These are phyloP conservation scores for Conops quadrifasciatus DNA, from an alignment of 2,888 invertebrate genomes.

Conservation along the genomic window DNA sequence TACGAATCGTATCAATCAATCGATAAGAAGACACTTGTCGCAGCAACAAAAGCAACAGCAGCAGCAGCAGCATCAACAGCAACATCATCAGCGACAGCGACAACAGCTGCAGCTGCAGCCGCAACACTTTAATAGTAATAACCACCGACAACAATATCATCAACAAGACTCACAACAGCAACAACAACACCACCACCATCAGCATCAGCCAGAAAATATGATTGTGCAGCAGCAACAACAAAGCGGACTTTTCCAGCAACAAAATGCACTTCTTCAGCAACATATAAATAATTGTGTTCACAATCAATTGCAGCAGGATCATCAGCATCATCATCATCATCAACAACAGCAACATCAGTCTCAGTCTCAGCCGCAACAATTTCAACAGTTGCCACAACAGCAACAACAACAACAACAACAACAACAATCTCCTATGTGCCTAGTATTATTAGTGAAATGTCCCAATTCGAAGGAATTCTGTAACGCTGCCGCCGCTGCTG, in stretches of 20 bases:
- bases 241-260: conserved; percentile 40
- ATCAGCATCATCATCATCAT: too few relatives aligned
- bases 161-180: conserved; percentile 44
- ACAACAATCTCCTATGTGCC: conserved; percentile 62
- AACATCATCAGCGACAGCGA: conserved; percentile 33
- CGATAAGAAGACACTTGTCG: conserved; percentile 60
- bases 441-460: conserved; percentile 66
- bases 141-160: conserved; percentile 42
- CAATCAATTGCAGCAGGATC: conserved; percentile 34
- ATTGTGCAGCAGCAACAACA: conserved; percentile 40
- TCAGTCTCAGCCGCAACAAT: too few relatives aligned
- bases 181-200: conserved; percentile 46
- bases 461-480: conserved; percentile 66
- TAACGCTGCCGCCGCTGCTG: conserved; percentile 60
- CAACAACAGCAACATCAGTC: too few relatives aligned
- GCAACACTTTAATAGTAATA: conserved; percentile 33
- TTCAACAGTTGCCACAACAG: conserved; percentile 32
- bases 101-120: conserved; percentile 37
- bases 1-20: conserved; percentile 61
- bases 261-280: conserved; percentile 54
- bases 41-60: conserved; percentile 55
- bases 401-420: conserved; percentile 48
- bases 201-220: conserved; percentile 22
- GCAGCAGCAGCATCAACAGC: conserved; percentile 41
- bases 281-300: conserved; percentile 40